These are phyloP conservation scores for Turdus rufiventris DNA, from an alignment of 2,113 vertebrate genomes.

Conservation along the genomic window DNA sequence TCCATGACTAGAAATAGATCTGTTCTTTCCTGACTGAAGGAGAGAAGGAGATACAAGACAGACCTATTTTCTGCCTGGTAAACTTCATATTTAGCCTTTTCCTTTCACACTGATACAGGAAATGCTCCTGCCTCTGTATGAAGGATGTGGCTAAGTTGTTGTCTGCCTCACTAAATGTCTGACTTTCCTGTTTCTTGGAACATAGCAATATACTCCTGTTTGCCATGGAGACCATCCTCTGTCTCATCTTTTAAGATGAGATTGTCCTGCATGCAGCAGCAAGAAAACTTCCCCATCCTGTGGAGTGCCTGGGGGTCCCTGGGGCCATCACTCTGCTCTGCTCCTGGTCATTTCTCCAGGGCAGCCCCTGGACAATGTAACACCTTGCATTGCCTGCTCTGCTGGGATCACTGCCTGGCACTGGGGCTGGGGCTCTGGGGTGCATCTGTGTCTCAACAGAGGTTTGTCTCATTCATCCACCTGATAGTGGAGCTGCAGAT, in stretches of 20 bases:
- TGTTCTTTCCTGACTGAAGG: background rate
- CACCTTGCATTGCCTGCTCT: rapidly evolving
- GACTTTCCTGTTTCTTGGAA: background rate
- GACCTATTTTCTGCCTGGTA: background rate
- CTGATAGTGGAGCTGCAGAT: background rate
- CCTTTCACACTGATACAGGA: background rate
- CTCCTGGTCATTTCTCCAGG: background rate
- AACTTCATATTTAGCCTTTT: background rate
- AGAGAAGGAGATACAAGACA: background rate
- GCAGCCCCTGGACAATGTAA: background rate
- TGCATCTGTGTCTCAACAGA: background rate
- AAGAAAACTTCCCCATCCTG: background rate
- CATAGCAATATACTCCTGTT: background rate
- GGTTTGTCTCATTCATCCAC: background rate
- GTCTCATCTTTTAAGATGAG: background rate
- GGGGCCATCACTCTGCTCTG: background rate
- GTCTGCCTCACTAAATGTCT: background rate
- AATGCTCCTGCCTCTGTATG: background rate
- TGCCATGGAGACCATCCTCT: background rate
- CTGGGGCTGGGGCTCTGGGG: rapidly evolving
- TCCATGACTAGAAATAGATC: background rate
- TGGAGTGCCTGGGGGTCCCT: too few relatives aligned
- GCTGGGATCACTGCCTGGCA: background rate
- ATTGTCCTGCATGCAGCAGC: background rate
- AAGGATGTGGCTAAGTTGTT: background rate